phyloP scores from a whole-genome alignment of 2,888 invertebrate genomes.

The Dynastes tityus region DNA sequence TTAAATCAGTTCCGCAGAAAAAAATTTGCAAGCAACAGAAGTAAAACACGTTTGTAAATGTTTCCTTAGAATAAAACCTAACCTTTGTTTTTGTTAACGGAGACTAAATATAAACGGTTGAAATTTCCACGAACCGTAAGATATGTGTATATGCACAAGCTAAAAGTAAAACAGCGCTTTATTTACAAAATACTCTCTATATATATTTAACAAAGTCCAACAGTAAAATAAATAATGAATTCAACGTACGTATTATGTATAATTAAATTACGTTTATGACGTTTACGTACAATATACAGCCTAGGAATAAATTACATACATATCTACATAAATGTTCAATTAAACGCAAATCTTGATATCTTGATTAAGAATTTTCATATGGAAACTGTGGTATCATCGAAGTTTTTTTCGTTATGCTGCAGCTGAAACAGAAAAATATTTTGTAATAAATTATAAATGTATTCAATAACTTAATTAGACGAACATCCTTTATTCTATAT shows the following conservation, averaged over 20 bases:
- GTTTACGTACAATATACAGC: slow-evolving; percentile 13
- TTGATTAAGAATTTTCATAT: slow-evolving; percentile 17
- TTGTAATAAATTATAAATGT: not conserved
- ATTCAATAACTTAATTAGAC: no score
- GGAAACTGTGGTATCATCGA: not conserved
- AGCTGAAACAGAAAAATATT: slow-evolving; percentile 47
- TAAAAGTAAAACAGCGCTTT: slow-evolving; percentile 22
- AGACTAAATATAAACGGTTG: slow-evolving; percentile 10
- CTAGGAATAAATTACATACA: not conserved
- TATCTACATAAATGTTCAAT: slow-evolving; percentile 9
- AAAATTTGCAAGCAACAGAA: no score
- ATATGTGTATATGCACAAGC: not conserved
- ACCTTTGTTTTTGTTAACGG: slow-evolving; percentile 1
- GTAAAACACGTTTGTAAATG: no score
- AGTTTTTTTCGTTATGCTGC: slow-evolving; percentile 47
- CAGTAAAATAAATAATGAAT: slow-evolving; percentile 37
- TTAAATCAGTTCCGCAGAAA: no score
- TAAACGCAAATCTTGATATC: slow-evolving; percentile 16
- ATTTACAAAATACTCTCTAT: slow-evolving; percentile 42
- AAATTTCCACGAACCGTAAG: not conserved
- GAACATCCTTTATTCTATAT: no score
- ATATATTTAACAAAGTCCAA: slow-evolving; percentile 42
- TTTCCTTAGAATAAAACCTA: not conserved
- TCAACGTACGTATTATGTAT: slow-evolving; percentile 9
- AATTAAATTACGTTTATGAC: slow-evolving; percentile 8